Conservation (phyloP, 2,888 invertebrate species). For the Emmelina monodactyla region DNA sequence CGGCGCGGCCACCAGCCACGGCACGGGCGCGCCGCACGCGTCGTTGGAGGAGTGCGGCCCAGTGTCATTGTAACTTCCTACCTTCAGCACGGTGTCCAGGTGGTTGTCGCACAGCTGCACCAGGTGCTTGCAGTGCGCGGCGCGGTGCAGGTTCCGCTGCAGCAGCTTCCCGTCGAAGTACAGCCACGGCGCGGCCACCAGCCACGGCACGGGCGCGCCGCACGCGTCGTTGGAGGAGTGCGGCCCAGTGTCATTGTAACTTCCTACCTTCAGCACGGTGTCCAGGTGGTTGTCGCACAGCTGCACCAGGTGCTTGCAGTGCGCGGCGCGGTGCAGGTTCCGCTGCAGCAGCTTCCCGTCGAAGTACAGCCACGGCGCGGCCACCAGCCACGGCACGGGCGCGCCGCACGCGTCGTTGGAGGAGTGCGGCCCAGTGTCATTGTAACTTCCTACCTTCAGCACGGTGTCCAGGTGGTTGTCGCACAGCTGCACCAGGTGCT, state of each 20-base stretch:
- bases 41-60: too few species aligned
- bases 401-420: slow-evolving; percentile 94
- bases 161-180: slow-evolving; percentile 94
- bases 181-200: slow-evolving; percentile 91
- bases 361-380: slow-evolving; percentile 92
- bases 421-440: too few species aligned
- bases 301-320: slow-evolving; percentile 78
- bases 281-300: slow-evolving; percentile 86
- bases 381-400: slow-evolving; percentile 90
- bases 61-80: too few species aligned
- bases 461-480: slow-evolving; percentile 87
- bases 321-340: slow-evolving; percentile 79
- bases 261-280: slow-evolving; percentile 77
- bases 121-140: slow-evolving; percentile 77
- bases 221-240: slow-evolving; percentile 95
- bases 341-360: slow-evolving; percentile 93
- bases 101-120: slow-evolving; percentile 84
- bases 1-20: slow-evolving; percentile 90
- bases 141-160: slow-evolving; percentile 84
- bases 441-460: slow-evolving; percentile 73
- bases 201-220: slow-evolving; percentile 91
- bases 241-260: too few species aligned
- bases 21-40: slow-evolving; percentile 92
- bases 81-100: slow-evolving; percentile 83
- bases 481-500: slow-evolving; percentile 80